phyloP scores from a whole-genome alignment of 2,888 invertebrate genomes.

The Chymomyza caudatula region DNA sequence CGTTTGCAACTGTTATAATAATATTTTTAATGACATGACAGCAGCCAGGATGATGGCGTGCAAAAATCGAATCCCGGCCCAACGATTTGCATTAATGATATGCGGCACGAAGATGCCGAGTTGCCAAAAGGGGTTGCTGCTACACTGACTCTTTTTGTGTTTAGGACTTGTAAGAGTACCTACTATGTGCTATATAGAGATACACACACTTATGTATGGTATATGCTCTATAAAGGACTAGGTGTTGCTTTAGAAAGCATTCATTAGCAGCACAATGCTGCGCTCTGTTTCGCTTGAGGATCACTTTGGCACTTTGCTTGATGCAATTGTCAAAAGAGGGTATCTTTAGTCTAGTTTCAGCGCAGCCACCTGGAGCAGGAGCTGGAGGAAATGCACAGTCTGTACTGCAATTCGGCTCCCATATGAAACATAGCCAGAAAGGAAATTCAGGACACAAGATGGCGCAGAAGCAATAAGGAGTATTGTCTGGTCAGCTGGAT shows the following conservation, averaged over 20 bases:
- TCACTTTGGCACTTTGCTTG: not conserved
- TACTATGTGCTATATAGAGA: not conserved
- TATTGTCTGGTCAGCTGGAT: too few relatives aligned
- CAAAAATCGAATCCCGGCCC: slow-evolving; percentile 28
- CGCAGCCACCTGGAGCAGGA: too few relatives aligned
- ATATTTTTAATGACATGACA: slow-evolving; percentile 65
- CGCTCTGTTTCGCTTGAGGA: not conserved
- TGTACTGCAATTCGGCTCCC: too few relatives aligned
- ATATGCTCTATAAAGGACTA: not conserved
- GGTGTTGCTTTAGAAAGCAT: not conserved
- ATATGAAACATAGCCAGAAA: too few relatives aligned
- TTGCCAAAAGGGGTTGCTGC: not conserved
- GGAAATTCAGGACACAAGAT: too few relatives aligned
- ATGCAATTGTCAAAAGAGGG: too few relatives aligned
- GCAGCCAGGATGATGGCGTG: not conserved
- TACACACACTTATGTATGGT: not conserved
- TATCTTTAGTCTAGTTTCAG: too few relatives aligned
- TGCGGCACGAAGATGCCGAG: slow-evolving; percentile 24
- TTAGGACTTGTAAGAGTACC: too few relatives aligned
- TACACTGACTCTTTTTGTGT: not conserved
- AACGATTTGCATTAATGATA: slow-evolving; percentile 67
- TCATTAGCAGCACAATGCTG: not conserved
- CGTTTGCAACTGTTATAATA: slow-evolving; percentile 60
- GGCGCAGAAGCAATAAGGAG: too few relatives aligned
- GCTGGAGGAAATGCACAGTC: too few relatives aligned